Base-by-base conservation (phyloP, 2,113 vertebrate genomes). In the Pomatostomus ruficeps region DNA sequence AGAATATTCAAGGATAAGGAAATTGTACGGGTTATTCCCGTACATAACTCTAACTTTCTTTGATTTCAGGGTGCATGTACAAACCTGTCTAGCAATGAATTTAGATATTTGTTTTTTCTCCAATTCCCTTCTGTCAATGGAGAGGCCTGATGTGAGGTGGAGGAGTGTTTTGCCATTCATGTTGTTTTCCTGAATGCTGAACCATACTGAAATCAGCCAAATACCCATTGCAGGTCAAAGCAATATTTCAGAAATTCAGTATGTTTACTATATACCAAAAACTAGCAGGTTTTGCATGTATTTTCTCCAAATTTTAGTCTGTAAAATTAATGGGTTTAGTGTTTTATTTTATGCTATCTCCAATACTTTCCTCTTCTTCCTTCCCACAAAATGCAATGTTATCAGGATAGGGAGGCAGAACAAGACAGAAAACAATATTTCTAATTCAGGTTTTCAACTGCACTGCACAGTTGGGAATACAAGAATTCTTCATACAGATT, bases 11-110 rank as follows among this genome's bases (percentile, higher is more conserved):
- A n/a, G 4, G n/a, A n/a, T 12, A 33, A 55, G 49, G 65, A 68
- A 65, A 57, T 13, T 33, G 0, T 48, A n/a, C 6, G 14, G 3
- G 4, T 80, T 59, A 40, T 55, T 55, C 2, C 19, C 0, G 0
- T 17, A 35, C 2, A 26, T 40, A 52, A 8, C 8, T 35, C 14
- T 40, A 63, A 59, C 1, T 19, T 88, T 61, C 35, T 75, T 19
- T 65, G 15, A 2, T 83, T 88, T 79, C 33, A 24, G 17, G 17
- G 5, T 42, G 5, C 7, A 11, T 48, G 7, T 57, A 17, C 16
- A 88, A 83, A 83, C 12, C 7, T 45, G 21, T 4, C 12, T 51
- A 63, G 42, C 9, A 54, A 70, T 24, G 17, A 84, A 67, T 61
- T 63, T 16, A 72, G 21, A 26, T 22, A 26, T 12, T 54, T 78